phyloP scores from a whole-genome alignment of 2,888 invertebrate species.

The Philereme vetulata region DNA sequence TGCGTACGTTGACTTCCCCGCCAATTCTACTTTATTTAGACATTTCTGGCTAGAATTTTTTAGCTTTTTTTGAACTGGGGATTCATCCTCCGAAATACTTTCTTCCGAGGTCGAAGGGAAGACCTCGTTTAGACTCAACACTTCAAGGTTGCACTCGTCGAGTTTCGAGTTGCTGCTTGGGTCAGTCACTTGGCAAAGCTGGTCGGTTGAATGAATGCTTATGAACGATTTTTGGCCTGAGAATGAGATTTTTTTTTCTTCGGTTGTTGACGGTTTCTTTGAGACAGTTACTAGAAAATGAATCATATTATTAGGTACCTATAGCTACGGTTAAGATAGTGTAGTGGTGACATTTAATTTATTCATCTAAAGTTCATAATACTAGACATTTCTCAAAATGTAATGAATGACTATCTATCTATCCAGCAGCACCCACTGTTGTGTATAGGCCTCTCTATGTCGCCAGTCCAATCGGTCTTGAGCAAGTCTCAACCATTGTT shows the following conservation, averaged over 20 bases:
- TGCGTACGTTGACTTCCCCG: conserved; percentile 57
- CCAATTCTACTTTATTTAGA: conserved; percentile 51
- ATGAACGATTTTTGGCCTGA: conserved; percentile 75
- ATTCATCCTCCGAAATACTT: conserved; percentile 71
- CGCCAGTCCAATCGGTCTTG: too few relatives aligned
- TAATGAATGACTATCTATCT: too few relatives aligned
- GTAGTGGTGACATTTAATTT: too few relatives aligned
- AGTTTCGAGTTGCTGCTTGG: conserved; percentile 54
- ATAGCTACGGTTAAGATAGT: too few relatives aligned
- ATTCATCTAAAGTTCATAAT: too few relatives aligned
- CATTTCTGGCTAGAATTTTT: conserved; percentile 53
- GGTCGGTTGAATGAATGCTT: conserved; percentile 79
- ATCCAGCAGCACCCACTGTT: too few relatives aligned
- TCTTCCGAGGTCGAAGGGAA: conserved; percentile 80
- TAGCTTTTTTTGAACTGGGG: conserved; percentile 54
- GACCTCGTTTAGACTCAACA: conserved; percentile 73
- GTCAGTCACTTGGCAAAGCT: conserved; percentile 69
- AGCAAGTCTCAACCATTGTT: too few relatives aligned
- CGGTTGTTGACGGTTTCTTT: conserved; percentile 64
- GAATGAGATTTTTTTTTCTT: conserved; percentile 56
- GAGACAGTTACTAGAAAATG: conserved; percentile 70
- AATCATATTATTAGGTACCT: too few relatives aligned
- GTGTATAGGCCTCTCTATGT: too few relatives aligned
- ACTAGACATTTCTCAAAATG: too few relatives aligned
- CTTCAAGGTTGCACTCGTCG: conserved; percentile 75